phyloP scores from a whole-genome alignment of 2,888 invertebrate genomes.

The Sarcophaga caerulescens region DNA sequence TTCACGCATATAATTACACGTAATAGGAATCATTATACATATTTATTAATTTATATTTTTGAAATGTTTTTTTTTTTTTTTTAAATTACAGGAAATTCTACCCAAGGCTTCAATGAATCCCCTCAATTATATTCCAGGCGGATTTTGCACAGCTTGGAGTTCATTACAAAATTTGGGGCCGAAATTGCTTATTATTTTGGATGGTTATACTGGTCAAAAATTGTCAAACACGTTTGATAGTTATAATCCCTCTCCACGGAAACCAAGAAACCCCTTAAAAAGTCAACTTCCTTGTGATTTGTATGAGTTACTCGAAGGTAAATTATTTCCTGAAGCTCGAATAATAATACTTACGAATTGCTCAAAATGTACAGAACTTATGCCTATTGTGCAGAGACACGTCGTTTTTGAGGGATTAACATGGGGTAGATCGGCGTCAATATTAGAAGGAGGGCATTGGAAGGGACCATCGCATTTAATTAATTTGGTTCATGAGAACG shows the following conservation, averaged over 20 bases:
- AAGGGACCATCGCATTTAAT: constrained; percentile 81
- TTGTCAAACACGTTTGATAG: constrained; percentile 24
- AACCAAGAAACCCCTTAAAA: constrained; percentile 74
- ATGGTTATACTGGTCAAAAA: constrained; percentile 81
- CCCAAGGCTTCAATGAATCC: constrained; percentile 79
- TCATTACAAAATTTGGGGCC: constrained; percentile 81
- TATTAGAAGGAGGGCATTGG: constrained; percentile 82
- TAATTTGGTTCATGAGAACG: constrained; percentile 80
- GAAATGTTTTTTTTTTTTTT: too few species aligned
- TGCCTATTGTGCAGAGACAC: constrained; percentile 82
- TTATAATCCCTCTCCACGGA: constrained; percentile 75
- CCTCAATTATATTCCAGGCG: constrained; percentile 74
- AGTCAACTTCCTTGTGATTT: constrained; percentile 81
- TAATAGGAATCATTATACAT: too few species aligned
- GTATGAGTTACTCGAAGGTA: constrained; percentile 82
- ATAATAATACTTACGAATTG: constrained; percentile 82
- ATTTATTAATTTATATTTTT: too few species aligned
- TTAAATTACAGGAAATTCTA: constrained; percentile 78
- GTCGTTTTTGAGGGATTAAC: constrained; percentile 82
- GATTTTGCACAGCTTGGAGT: constrained; percentile 81
- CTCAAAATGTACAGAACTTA: constrained; percentile 77
- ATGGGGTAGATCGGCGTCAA: constrained; percentile 82
- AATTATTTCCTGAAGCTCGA: constrained; percentile 82
- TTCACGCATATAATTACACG: too few species aligned
- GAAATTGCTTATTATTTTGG: constrained; percentile 82